Evolutionary conservation across 2,888 invertebrate genomes (phyloP).

Genomic region (Aphidius colemani): DNA sequence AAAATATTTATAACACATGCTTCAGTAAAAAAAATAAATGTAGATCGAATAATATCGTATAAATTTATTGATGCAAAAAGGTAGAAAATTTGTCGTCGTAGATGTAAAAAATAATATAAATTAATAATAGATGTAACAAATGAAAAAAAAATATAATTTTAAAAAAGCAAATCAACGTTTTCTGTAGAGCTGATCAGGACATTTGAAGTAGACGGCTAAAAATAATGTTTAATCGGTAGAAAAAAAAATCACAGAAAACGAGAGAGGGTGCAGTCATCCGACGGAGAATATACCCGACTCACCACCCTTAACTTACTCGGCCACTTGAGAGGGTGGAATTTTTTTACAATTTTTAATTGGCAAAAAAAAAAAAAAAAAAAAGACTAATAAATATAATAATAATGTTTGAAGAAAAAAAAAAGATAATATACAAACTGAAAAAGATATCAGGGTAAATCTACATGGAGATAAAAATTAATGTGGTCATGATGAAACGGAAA

Average conservation of each 20-base stretch:
- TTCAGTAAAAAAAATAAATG: neutral
- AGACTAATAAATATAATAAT: neutral
- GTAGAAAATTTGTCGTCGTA: neutral
- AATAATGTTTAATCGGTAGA: slow-evolving; percentile 58
- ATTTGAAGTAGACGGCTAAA: slow-evolving; percentile 36
- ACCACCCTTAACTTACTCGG: slow-evolving; percentile 32
- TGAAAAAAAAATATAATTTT: slow-evolving; percentile 25
- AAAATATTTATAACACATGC: neutral
- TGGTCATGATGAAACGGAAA: slow-evolving; percentile 9
- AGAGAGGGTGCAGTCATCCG: slow-evolving; percentile 47
- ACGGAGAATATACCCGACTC: slow-evolving; percentile 32
- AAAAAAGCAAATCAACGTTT: no score
- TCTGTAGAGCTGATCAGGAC: slow-evolving; percentile 14
- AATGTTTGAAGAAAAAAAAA: neutral
- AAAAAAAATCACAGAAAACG: slow-evolving; percentile 36
- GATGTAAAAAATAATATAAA: slow-evolving; percentile 27
- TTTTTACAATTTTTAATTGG: slow-evolving; percentile 59
- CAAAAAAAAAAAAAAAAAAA: slow-evolving; percentile 34
- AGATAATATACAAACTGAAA: neutral
- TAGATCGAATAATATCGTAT: no score
- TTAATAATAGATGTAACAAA: slow-evolving; percentile 40
- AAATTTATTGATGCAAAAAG: neutral
- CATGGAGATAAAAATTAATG: slow-evolving; percentile 10
- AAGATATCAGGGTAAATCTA: neutral
- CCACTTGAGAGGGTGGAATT: slow-evolving; percentile 19